Percentiles rank a stretch among this genome's conserved stretches.
These are phyloP conservation scores for Acholoe squamosa DNA, from an alignment of 2,888 invertebrate species.

Conservation along the genomic window DNA sequence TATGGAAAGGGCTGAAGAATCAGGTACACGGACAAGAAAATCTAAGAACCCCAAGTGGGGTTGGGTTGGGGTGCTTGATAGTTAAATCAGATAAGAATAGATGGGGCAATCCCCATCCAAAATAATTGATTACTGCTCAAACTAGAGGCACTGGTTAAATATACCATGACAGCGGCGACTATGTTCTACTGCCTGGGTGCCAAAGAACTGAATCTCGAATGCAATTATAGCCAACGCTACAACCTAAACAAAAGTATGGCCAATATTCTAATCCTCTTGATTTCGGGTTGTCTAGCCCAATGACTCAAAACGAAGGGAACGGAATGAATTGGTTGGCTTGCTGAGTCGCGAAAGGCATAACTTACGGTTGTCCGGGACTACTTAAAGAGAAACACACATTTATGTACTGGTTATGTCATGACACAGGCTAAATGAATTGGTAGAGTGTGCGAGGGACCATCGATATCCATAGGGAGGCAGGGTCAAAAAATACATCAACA, in stretches of 20 bases:
- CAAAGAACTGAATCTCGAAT: slow-evolving; percentile 5
- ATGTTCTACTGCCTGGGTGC: slow-evolving; percentile 52
- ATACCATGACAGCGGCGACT: slow-evolving; percentile 40
- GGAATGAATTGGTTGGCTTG: slow-evolving; percentile 56
- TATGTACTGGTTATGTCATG: slow-evolving; percentile 26
- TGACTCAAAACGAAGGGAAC: slow-evolving; percentile 44
- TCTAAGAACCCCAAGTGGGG: too few species aligned
- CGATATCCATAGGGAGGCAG: too few species aligned
- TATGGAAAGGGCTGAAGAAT: too few species aligned
- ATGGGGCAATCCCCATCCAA: slow-evolving; percentile 30
- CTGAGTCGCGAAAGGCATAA: slow-evolving; percentile 52
- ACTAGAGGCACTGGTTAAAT: slow-evolving; percentile 47
- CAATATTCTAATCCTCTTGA: slow-evolving; percentile 5
- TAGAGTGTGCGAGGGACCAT: neutral
- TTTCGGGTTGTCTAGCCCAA: neutral
- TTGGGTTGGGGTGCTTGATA: neutral
- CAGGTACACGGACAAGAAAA: too few species aligned
- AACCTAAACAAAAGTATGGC: slow-evolving; percentile 42
- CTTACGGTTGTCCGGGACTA: slow-evolving; percentile 57
- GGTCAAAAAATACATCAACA: too few species aligned
- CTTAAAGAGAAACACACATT: slow-evolving; percentile 56
- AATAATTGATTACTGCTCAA: slow-evolving; percentile 39
- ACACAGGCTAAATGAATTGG: neutral
- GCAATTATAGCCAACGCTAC: slow-evolving; percentile 38
- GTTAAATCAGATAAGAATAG: neutral